phyloP scores from a whole-genome alignment of 2,888 invertebrate genomes.

The Zonitis immaculata region DNA sequence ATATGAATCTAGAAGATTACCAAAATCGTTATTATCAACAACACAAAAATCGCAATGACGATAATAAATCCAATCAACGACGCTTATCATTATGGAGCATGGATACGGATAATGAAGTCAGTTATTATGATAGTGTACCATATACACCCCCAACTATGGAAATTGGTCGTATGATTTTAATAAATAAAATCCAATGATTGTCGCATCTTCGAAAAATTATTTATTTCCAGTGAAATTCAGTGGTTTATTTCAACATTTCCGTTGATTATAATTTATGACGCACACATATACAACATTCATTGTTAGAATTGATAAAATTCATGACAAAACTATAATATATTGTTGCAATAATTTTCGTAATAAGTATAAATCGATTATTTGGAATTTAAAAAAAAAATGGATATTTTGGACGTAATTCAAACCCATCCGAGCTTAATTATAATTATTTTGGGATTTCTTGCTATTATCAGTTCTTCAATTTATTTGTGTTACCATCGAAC shows the following conservation, averaged over 20 bases:
- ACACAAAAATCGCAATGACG: not conserved
- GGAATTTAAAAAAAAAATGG: not conserved
- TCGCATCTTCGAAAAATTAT: too few species aligned
- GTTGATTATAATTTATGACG: slow-evolving; percentile 1
- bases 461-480: not conserved
- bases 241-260: not conserved
- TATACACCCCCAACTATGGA: not conserved
- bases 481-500: not conserved
- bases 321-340: not conserved
- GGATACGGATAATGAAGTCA: slow-evolving; percentile 15
- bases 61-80: not conserved
- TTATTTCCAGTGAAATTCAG: too few species aligned
- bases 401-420: not conserved
- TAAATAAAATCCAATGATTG: not conserved
- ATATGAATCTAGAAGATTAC: not conserved
- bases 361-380: not conserved
- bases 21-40: not conserved
- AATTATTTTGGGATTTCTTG: not conserved
- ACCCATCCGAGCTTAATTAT: not conserved
- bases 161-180: slow-evolving; percentile 5
- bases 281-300: not conserved
- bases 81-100: slow-evolving; percentile 6
- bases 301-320: not conserved
- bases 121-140: slow-evolving; percentile 7
- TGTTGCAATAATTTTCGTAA: not conserved